These are phyloP conservation scores for Smittia aterrima DNA, from an alignment of 2,888 invertebrate species.

Conservation along the genomic window DNA sequence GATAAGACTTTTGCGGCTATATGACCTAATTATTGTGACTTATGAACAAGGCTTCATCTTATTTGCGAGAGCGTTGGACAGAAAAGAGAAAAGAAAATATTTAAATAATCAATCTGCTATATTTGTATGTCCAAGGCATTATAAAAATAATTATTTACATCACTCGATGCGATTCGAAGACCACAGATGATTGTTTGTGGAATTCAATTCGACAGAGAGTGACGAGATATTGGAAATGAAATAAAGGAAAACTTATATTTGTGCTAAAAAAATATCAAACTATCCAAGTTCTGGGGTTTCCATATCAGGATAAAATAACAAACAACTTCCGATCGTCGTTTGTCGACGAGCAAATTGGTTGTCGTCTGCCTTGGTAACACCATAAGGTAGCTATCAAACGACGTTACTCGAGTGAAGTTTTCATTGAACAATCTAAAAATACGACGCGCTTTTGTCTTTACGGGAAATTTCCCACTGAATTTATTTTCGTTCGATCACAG, in stretches of 20 bases:
- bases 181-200: neutral
- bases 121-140: constrained; percentile 19
- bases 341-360: constrained; percentile 2
- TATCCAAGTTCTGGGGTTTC: neutral
- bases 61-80: neutral
- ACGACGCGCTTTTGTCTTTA: neutral
- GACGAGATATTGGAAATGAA: constrained; percentile 20
- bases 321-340: constrained; percentile 17
- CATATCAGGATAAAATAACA: constrained; percentile 21
- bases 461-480: constrained; percentile 11
- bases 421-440: constrained; percentile 31
- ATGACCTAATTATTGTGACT: constrained; percentile 12
- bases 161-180: neutral
- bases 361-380: constrained; percentile 24
- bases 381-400: neutral
- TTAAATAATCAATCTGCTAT: neutral
- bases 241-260: constrained; percentile 33
- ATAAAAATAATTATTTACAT: constrained; percentile 17
- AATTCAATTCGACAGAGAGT: neutral
- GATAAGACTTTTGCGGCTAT: neutral
- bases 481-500: neutral
- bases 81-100: too few relatives aligned
- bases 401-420: constrained; percentile 3
- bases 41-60: constrained; percentile 4
- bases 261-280: constrained; percentile 20